These are phyloP conservation scores for Poeciliopsis retropinna DNA, from an alignment of 2,113 vertebrate species.

Conservation along the genomic window DNA sequence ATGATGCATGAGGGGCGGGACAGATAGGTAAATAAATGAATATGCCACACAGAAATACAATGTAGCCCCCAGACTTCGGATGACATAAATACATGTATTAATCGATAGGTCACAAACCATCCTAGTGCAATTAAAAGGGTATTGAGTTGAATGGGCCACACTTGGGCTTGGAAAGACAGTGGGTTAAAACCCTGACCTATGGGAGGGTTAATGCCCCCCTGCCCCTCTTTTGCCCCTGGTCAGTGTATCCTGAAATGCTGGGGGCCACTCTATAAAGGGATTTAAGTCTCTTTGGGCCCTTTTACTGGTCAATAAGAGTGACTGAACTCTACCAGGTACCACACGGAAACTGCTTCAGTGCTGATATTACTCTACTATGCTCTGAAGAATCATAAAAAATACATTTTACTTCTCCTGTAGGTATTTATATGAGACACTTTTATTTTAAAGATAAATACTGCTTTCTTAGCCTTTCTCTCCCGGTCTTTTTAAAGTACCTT, in stretches of 20 bases:
- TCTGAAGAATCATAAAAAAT: conserved; percentile 29
- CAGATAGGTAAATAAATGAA: conserved; percentile 85
- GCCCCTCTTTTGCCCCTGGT: conserved; percentile 64
- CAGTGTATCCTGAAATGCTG: conserved; percentile 52
- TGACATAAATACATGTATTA: conserved; percentile 80
- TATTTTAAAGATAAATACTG: conserved; percentile 11
- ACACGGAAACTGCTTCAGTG: conserved; percentile 42
- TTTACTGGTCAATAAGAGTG: conserved; percentile 73
- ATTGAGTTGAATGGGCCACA: conserved; percentile 68
- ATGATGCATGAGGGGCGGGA: conserved; percentile 76
- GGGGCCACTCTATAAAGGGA: conserved; percentile 78
- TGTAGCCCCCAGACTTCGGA: conserved; percentile 65
- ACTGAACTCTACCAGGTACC: conserved; percentile 68
- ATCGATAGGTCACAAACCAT: conserved; percentile 81
- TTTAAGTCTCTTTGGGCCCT: conserved; percentile 68
- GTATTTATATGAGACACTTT: neutral
- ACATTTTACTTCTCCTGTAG: conserved; percentile 11
- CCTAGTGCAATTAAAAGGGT: conserved; percentile 80
- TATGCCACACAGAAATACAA: conserved; percentile 82
- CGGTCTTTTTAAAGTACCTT: neutral
- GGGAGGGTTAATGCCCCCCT: conserved; percentile 66
- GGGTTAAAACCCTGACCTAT: conserved; percentile 68
- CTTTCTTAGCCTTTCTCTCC: neutral
- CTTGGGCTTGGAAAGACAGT: conserved; percentile 48
- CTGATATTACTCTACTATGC: conserved; percentile 35